Evolutionary conservation across 2,888 invertebrate species (phyloP), one percentile per base, ranked within the genome.

Genomic region (Willowsia nigromaculata): DNA sequence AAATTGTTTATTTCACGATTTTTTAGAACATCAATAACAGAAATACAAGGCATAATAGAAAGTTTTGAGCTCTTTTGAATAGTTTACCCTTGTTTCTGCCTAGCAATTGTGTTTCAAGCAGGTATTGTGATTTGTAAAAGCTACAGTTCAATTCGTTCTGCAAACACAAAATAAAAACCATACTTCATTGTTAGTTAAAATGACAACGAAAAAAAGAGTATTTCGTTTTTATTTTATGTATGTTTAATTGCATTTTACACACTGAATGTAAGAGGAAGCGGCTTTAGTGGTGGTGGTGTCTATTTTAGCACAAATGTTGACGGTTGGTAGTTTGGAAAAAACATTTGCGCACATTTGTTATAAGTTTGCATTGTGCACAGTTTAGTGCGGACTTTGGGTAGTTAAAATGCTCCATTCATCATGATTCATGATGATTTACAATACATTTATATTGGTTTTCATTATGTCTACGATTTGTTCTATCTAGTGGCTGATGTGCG

Each of bases 1-100:
- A 3, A 43, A 9, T 43, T 53, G 3, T 22, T 18, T 53, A n/a
- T 53, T 18, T 1, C 7, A 6, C 13, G 43, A 43, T 27, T 59
- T 59, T 43, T 43, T 59, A 25, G 59, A 27, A 27, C 59, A 59
- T 59, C 1, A 18, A 37, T 9, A 37, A 9, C 13, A 9, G 9
- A 50, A 50, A 15, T 40, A 74, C 15, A 53, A 53, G 53, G 53
- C 18, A 53, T 33, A 78, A 53, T 78, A 78, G 78, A 78, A 78
- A 78, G 78, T 78, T 78, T 71, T 68, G 0, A 68, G n/a, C 2
- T 6, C 68, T 40, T 68, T 37, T 68, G 15, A 65, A 22, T 40
- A 22, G 18, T 68, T 76, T 53, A 53, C 53, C 9, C 18, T 78
- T 53, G 50, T 78, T 30, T 53, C 50, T 18, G 9, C 30, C 30